These are phyloP conservation scores for Cylindroiulus punctatus DNA, from an alignment of 2,888 invertebrate species.

Conservation along the genomic window DNA sequence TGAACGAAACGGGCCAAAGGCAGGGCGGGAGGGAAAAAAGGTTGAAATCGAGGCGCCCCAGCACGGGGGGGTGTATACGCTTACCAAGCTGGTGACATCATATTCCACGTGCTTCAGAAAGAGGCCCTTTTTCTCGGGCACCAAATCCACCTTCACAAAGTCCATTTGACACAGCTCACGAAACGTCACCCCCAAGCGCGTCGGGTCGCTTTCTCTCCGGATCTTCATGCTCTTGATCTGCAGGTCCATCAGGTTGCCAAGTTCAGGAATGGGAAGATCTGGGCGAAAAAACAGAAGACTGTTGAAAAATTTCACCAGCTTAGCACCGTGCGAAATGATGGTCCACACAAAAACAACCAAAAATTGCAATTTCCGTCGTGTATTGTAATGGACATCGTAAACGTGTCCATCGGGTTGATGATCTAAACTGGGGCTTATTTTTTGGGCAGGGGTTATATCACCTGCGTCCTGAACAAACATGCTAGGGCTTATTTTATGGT, in stretches of 20 bases:
- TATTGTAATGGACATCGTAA: too few species aligned
- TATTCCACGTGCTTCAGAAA: constrained; percentile 68
- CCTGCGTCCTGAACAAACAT: too few species aligned
- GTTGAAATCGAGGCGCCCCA: not conserved
- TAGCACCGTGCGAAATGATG: too few species aligned
- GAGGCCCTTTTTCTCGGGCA: constrained; percentile 67
- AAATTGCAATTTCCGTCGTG: too few species aligned
- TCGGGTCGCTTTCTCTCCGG: constrained; percentile 64
- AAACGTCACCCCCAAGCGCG: constrained; percentile 64
- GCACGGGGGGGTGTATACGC: not conserved
- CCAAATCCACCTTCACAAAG: constrained; percentile 65
- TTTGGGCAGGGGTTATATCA: too few species aligned
- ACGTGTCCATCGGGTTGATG: too few species aligned
- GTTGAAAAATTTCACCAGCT: too few species aligned
- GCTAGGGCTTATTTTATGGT: too few species aligned
- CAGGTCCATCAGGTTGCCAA: constrained; percentile 65
- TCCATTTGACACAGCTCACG: constrained; percentile 65
- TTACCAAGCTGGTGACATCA: constrained; percentile 66
- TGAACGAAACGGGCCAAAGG: not conserved
- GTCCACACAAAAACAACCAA: too few species aligned
- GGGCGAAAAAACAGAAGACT: constrained; percentile 52
- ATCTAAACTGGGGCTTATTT: too few species aligned
- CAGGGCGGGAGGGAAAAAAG: not conserved
- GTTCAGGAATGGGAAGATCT: constrained; percentile 66
- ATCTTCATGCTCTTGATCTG: constrained; percentile 63